phyloP scores from a whole-genome alignment of 2,797 vertebrate species.

The Lutjanus argentimaculatus region DNA sequence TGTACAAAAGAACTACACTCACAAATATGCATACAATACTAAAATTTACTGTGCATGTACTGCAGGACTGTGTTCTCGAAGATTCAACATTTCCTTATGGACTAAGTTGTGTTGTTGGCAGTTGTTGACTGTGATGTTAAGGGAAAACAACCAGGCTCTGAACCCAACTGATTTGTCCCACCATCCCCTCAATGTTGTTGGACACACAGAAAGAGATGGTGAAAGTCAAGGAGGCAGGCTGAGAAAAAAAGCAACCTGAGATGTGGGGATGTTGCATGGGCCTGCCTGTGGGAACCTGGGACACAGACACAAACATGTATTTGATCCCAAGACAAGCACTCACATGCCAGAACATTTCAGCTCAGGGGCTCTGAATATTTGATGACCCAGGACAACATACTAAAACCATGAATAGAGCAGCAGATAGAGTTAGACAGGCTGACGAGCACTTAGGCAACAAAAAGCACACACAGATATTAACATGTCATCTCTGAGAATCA shows the following conservation, averaged over 20 bases:
- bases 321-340: conserved; percentile 8
- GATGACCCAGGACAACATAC: conserved; percentile 13
- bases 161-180: background rate
- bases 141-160: conserved; percentile 1
- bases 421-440: background rate
- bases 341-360: conserved; percentile 18
- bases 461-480: background rate
- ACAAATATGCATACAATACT: conserved; percentile 12
- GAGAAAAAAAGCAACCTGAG: conserved; percentile 10
- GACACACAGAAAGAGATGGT: background rate
- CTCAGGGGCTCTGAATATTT: conserved; percentile 25
- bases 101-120: background rate
- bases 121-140: background rate
- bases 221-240: background rate
- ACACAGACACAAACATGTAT: conserved; percentile 11
- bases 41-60: background rate
- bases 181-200: background rate
- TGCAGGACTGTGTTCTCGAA: background rate
- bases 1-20: conserved; percentile 1
- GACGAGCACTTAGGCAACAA: background rate
- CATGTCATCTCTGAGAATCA: background rate
- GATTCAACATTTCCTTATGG: background rate
- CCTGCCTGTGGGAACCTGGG: conserved; percentile 5
- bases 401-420: conserved; percentile 7
- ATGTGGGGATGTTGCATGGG: background rate